Evolutionary conservation across 2,797 vertebrate species (phyloP), one percentile per base, ranked within the genome.

Genomic region (Chelonia mydas): DNA sequence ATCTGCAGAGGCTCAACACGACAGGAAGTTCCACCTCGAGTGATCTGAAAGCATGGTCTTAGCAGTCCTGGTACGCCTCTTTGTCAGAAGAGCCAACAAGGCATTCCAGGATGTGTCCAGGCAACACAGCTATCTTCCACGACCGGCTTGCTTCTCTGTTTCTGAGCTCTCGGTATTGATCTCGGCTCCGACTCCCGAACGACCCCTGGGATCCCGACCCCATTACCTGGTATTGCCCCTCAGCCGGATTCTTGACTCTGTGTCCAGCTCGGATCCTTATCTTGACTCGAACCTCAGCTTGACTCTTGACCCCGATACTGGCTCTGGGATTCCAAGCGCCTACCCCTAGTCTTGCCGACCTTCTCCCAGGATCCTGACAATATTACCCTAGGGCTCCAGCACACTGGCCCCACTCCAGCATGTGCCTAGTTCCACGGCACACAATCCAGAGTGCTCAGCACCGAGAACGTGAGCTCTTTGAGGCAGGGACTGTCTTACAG

Each of bases 401-500:
- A 72, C 5, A 11, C 19, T 11, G 65, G 19, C 16, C 19, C 19
- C 65, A 72, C 16, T 72, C 65, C 17, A 72, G n/a, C 68, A 41
- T 11, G 3, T 12, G 19, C n/a, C 17, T 72, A 41, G 17, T 23
- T 9, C n/a, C 65, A 23, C 10, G 25, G 68, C 37, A 41, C 31
- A 33, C 31, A 59, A 53, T 55, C 11, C 33, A 21, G 33, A 59
- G 53, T 6, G 17, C 49, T 27, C 0, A 0, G 28, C 47, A 15
- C 27, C 9, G 5, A 77, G 45, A 77, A 7, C 1, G 13, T 3
- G 7, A 49, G 25, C 45, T 49, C 45, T 76, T 15, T 28, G 74
- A 49, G 45, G 27, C 27, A 49, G 74, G 74, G 27, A 76, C 41
- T 7, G 23, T 25, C 41, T 47, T 45, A 25, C 45, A 31, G 45